A percentile compares a stretch with the other conserved stretches of the same genome.
These are phyloP conservation scores for Siniperca obscura DNA, from an alignment of 2,797 vertebrate genomes.

Conservation along the genomic window DNA sequence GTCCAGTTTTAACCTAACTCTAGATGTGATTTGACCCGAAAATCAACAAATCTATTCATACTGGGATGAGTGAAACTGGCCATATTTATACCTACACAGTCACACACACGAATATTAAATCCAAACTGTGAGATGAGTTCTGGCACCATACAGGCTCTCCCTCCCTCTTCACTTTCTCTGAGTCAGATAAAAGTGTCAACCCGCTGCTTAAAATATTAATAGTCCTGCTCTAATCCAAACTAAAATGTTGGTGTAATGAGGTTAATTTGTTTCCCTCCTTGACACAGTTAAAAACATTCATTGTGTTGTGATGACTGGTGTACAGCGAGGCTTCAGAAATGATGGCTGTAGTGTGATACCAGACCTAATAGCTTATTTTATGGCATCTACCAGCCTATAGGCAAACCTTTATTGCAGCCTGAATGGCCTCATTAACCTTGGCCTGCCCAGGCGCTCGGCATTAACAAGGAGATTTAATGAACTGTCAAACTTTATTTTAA, in stretches of 20 bases:
- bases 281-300: conserved; percentile 14
- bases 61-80: background rate
- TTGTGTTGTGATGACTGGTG: conserved; percentile 30
- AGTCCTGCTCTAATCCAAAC: conserved; percentile 9
- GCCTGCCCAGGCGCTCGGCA: conserved; percentile 22
- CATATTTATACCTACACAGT: background rate
- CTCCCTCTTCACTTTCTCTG: background rate
- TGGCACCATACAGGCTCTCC: background rate
- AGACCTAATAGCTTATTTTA: conserved; percentile 47
- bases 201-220: conserved; percentile 20
- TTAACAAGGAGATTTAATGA: conserved; percentile 62
- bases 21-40: background rate
- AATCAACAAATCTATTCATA: background rate
- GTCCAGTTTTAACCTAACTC: too few species aligned
- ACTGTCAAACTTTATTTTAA: conserved; percentile 53
- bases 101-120: background rate
- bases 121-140: background rate
- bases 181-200: conserved; percentile 26
- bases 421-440: conserved; percentile 68
- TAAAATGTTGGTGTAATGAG: conserved; percentile 38
- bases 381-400: conserved; percentile 35
- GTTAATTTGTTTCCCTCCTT: conserved; percentile 34
- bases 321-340: background rate
- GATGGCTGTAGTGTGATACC: background rate
- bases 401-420: conserved; percentile 47